Evolutionary conservation across 2,113 vertebrate genomes (phyloP).

Genomic region (Neoarius graeffei): DNA sequence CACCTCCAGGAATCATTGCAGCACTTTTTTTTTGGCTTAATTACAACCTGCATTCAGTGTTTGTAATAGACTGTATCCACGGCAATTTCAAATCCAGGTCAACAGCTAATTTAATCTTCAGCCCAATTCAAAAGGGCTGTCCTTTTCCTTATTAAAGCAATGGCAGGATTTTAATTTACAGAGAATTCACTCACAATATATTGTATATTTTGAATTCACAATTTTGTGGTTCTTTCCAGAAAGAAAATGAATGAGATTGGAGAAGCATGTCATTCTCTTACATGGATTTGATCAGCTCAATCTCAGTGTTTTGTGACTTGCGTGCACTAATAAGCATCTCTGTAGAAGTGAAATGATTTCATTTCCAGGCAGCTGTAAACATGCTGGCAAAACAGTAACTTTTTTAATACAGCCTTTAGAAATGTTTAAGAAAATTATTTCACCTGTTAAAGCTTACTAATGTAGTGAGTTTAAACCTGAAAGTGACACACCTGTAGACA

Average conservation of each 20-base stretch:
- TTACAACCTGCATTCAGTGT: slow-evolving; percentile 34
- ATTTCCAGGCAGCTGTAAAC: not conserved
- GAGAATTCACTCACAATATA: slow-evolving; percentile 1
- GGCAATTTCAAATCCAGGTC: slow-evolving; percentile 26
- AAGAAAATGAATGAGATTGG: not conserved
- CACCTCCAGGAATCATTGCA: not conserved
- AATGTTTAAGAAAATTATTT: not conserved
- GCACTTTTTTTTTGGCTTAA: slow-evolving; percentile 18
- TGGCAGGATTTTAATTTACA: not conserved
- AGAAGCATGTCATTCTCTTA: not conserved
- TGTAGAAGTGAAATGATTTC: not conserved
- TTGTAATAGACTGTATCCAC: slow-evolving; percentile 20
- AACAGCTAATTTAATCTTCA: not conserved
- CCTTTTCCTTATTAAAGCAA: not conserved
- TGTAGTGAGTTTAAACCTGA: not conserved
- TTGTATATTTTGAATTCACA: not conserved
- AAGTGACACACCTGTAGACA: too few relatives aligned
- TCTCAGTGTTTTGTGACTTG: not conserved
- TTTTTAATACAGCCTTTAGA: not conserved
- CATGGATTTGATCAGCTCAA: not conserved
- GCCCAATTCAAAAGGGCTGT: not conserved
- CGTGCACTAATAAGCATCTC: not conserved
- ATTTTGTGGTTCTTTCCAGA: not conserved
- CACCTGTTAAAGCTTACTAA: not conserved
- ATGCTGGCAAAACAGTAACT: not conserved